Percentiles rank a stretch among this genome's conserved stretches.
Evolutionary conservation across 2,113 vertebrate species (phyloP).

Genomic region (Eurystomus gularis): DNA sequence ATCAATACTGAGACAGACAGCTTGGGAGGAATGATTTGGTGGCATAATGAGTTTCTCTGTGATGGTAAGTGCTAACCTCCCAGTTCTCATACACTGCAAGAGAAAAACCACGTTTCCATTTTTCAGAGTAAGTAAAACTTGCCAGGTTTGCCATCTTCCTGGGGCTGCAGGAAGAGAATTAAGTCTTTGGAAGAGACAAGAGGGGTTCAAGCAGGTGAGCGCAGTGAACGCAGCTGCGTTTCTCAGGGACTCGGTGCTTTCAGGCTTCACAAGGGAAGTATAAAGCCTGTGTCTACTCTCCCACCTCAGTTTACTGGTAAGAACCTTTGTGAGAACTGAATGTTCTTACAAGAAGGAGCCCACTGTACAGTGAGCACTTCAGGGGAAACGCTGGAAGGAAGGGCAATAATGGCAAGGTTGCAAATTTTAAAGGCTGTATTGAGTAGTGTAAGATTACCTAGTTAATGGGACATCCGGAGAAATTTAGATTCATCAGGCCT

Average conservation of each 20-base stretch:
- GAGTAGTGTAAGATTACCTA: not conserved
- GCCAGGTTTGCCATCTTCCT: not conserved
- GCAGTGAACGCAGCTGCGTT: not conserved
- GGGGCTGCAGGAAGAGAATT: not conserved
- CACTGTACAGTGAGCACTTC: not conserved
- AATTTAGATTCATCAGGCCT: not conserved
- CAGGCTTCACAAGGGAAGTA: not conserved
- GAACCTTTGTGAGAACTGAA: not conserved
- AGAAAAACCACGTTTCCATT: not conserved
- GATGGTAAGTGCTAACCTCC: not conserved
- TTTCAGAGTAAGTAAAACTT: not conserved
- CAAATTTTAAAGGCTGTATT: not conserved
- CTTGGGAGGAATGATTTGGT: not conserved
- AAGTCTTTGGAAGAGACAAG: not conserved
- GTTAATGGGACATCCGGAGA: not conserved
- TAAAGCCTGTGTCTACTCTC: not conserved
- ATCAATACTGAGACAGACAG: constrained; percentile 1
- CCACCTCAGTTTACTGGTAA: not conserved
- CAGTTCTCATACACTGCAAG: not conserved
- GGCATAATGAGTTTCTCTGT: not conserved
- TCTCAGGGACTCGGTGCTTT: not conserved
- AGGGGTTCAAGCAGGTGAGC: not conserved
- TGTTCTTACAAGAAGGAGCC: not conserved
- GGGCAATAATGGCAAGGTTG: not conserved
- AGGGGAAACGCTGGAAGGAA: not conserved